Percentiles rank a stretch among this genome's conserved stretches.
Evolutionary conservation across 2,113 vertebrate species (phyloP).

Genomic region (Myrmophylax atrothorax): DNA sequence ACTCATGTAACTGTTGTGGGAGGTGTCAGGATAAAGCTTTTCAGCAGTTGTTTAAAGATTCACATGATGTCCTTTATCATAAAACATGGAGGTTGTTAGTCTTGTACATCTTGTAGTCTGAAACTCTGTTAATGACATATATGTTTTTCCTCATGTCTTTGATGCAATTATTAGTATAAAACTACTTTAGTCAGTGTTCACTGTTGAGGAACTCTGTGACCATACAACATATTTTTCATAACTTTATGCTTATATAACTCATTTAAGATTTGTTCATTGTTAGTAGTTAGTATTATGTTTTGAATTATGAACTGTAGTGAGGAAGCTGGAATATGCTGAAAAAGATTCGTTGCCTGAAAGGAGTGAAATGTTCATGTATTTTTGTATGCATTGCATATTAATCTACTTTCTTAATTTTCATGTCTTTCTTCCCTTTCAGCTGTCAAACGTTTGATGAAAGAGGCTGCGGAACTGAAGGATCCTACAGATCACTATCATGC

Average conservation of each 20-base stretch:
- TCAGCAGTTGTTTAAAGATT: neutral
- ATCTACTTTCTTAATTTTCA: neutral
- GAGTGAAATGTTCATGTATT: neutral
- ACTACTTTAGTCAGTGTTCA: neutral
- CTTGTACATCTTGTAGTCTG: neutral
- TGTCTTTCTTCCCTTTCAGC: constrained; percentile 77
- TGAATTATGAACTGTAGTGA: neutral
- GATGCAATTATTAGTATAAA: neutral
- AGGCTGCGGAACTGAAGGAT: constrained; percentile 94
- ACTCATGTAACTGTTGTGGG: neutral
- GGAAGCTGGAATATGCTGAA: neutral
- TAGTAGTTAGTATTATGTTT: neutral
- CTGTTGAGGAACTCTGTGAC: neutral
- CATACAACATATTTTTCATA: neutral
- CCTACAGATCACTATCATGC: constrained; percentile 98
- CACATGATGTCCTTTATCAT: neutral
- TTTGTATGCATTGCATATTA: neutral
- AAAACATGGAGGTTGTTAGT: neutral
- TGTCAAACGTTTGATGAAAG: constrained; percentile 98
- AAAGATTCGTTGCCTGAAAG: neutral
- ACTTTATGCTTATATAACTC: neutral
- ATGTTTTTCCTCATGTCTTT: neutral
- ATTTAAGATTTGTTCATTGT: neutral
- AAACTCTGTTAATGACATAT: neutral
- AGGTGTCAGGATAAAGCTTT: neutral